Conservation (phyloP, 2,797 vertebrate genomes). For the Gymnothorax javanicus region DNA sequence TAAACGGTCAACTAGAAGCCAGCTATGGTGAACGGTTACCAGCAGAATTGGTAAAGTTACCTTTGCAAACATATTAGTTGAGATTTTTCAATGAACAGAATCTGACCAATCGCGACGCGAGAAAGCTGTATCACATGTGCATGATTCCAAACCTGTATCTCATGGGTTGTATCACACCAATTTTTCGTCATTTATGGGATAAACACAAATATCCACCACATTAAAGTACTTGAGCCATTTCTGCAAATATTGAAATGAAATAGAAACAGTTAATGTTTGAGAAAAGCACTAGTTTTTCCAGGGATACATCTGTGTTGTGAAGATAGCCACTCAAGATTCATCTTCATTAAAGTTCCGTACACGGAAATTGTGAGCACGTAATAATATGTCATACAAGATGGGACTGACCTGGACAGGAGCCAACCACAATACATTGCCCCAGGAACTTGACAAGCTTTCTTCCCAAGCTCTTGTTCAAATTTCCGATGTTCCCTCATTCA, state of each 20-base stretch:
- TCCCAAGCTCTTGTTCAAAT: neutral
- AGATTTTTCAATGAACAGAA: too few species aligned
- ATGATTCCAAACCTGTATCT: too few species aligned
- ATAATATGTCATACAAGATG: conserved; percentile 33
- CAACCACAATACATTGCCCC: conserved; percentile 43
- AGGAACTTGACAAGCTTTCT: conserved; percentile 42
- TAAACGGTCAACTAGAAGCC: too few species aligned
- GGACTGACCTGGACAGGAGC: conserved; percentile 44
- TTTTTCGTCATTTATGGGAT: neutral
- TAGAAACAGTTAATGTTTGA: neutral
- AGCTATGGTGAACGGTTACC: too few species aligned
- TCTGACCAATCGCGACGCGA: too few species aligned
- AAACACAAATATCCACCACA: neutral
- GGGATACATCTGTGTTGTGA: neutral
- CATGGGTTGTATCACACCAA: neutral
- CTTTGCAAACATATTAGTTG: too few species aligned
- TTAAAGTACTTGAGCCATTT: neutral
- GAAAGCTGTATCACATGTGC: too few species aligned
- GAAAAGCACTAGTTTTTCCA: neutral
- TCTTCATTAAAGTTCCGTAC: conserved; percentile 1
- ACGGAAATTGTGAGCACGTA: conserved; percentile 20
- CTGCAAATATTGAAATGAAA: neutral
- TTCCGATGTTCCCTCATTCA: neutral
- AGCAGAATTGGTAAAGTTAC: too few species aligned
- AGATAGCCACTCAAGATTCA: neutral